Conservation (phyloP, 2,888 invertebrate species). For the Eupithecia subfuscata region DNA sequence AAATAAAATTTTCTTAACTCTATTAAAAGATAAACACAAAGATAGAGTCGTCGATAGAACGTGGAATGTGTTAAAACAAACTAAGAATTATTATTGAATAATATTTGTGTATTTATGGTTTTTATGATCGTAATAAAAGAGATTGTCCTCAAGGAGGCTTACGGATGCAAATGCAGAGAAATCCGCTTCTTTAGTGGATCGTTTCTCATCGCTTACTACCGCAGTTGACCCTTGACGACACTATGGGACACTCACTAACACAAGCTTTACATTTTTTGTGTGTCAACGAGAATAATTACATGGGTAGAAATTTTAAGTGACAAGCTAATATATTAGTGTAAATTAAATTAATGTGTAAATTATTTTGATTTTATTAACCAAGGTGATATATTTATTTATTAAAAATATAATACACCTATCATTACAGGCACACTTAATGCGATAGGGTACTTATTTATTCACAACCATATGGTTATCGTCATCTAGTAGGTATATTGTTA, state of each 20-base stretch:
- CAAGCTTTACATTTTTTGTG: conserved; percentile 16
- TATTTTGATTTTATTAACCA: not conserved
- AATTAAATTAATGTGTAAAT: too few species aligned
- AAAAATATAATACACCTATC: too few species aligned
- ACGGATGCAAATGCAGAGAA: conserved; percentile 70
- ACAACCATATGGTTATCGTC: too few species aligned
- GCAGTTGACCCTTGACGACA: conserved; percentile 66
- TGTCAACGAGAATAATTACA: not conserved
- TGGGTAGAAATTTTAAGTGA: not conserved
- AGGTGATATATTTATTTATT: too few species aligned
- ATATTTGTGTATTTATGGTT: conserved; percentile 57
- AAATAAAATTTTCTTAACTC: conserved; percentile 5
- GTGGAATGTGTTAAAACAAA: conserved; percentile 29
- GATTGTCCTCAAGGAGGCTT: conserved; percentile 52
- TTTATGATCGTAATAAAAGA: conserved; percentile 57
- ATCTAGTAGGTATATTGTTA: too few species aligned
- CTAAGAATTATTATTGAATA: conserved; percentile 49
- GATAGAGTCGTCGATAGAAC: not conserved
- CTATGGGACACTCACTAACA: conserved; percentile 46
- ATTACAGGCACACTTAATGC: too few species aligned
- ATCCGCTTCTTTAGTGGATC: conserved; percentile 75
- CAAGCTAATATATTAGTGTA: not conserved
- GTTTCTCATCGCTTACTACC: conserved; percentile 72
- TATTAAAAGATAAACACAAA: not conserved
- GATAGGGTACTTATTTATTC: too few species aligned